A percentile compares a stretch with the other conserved stretches of the same genome.
Evolutionary conservation across 2,113 vertebrate species (phyloP).

Genomic region (Dasyprocta punctata): DNA sequence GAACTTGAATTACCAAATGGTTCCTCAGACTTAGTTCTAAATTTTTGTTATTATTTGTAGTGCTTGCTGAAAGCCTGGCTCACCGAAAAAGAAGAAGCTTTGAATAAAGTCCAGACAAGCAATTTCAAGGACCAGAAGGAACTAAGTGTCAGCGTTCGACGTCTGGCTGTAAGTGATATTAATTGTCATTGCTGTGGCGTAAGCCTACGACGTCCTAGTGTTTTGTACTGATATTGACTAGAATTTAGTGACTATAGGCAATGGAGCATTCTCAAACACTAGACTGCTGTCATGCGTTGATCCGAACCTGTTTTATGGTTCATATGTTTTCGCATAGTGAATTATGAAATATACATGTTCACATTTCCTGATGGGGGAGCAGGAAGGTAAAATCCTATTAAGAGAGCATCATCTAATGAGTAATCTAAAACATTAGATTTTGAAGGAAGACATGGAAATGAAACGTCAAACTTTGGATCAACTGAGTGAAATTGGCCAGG

Average conservation of each 20-base stretch:
- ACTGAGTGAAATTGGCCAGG: conserved; percentile 93
- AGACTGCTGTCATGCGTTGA: not conserved
- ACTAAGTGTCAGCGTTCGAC: conserved; percentile 93
- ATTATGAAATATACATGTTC: not conserved
- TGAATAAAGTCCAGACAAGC: conserved; percentile 93
- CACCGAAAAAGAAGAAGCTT: conserved; percentile 92
- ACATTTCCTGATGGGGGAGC: not conserved
- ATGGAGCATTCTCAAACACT: not conserved
- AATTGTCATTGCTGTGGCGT: not conserved
- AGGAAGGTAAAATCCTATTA: not conserved
- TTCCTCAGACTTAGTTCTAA: not conserved
- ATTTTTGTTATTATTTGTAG: conserved; percentile 82
- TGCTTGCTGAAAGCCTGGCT: conserved; percentile 94
- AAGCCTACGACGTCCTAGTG: not conserved
- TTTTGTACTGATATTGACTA: not conserved
- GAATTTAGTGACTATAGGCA: not conserved
- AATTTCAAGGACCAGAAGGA: conserved; percentile 94
- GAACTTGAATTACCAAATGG: not conserved
- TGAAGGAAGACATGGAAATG: conserved; percentile 98
- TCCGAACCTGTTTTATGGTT: not conserved
- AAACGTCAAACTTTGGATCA: conserved; percentile 93
- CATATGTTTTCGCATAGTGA: not conserved
- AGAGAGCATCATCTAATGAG: conserved; percentile 42
- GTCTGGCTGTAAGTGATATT: conserved; percentile 92
- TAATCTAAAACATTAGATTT: conserved; percentile 86